Base-by-base conservation (phyloP, 2,113 vertebrate species). In the Microtus pennsylvanicus region DNA sequence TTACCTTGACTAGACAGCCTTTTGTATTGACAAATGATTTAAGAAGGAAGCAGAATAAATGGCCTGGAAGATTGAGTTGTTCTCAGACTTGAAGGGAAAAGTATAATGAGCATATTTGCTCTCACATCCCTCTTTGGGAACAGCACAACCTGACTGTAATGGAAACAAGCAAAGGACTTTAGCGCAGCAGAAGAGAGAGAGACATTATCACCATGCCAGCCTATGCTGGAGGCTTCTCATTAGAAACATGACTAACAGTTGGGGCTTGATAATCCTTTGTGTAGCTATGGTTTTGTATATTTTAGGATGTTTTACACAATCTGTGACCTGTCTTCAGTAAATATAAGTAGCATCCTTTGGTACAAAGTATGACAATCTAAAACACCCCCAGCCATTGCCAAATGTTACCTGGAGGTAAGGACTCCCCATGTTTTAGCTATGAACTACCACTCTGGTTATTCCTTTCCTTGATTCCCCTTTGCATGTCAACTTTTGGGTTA, bases 391-490 rank as follows among this genome's bases (percentile, higher is more conserved):
- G 26, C 45, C 17, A 2, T 45, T 77, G 10, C 42, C 22, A 72
- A 50, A 14, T 63, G 45, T 1, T 5, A 33, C 16, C 12, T 14
- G 1, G n/a, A 61, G 22, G 12, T 28, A 19, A 17, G 11, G 1
- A n/a, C 0, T 7, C 0, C 35, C 42, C 42, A 8, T 2, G 3
- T 22, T 87, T 87, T 45, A 24, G 10, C 86, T 89, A 55, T 80
- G n/a, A 75, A 35, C 69, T 10, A 26, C 2, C 7, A 19, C 30
- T 3, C 0, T 7, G 12, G 2, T 1, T 63, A 4, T 47, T 24
- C 11, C 28, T 82, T n/a, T 2, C 30, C 1, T 70, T 28, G 30
- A 8, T 26, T 9, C 38, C n/a, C 1, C 24, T 61, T 3, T 82
- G 28, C 3, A 35, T 16, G 12, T 12, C 45, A 47, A 35, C 28